A percentile compares a stretch with the other conserved stretches of the same genome.
These are phyloP conservation scores for Platygyra sinensis DNA, from an alignment of 64 coral and sea anemone species.

Conservation along the genomic window DNA sequence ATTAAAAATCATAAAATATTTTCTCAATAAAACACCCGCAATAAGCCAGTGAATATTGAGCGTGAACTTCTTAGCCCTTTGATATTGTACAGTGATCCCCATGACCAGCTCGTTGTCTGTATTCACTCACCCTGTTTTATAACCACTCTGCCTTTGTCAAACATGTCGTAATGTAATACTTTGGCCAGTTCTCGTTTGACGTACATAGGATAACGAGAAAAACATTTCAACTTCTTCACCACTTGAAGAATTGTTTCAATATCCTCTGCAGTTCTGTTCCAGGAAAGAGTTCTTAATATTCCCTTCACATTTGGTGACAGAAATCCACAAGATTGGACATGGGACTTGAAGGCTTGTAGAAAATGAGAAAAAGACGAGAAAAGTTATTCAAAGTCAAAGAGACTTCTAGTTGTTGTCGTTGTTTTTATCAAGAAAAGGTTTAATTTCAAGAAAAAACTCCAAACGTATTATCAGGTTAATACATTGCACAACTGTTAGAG, in stretches of 20 bases:
- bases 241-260: slow-evolving; percentile 81
- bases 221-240: slow-evolving; percentile 92
- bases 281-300: slow-evolving; percentile 61
- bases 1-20: too few relatives aligned
- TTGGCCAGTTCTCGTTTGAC: slow-evolving; percentile 91
- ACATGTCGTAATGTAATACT: slow-evolving; percentile 84
- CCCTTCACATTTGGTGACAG: slow-evolving; percentile 61
- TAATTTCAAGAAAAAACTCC: too few relatives aligned
- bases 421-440: too few relatives aligned
- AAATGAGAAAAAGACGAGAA: neutral
- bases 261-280: slow-evolving; percentile 76
- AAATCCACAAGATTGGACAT: slow-evolving; percentile 84
- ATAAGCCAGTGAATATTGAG: too few relatives aligned
- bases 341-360: slow-evolving; percentile 68
- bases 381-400: neutral
- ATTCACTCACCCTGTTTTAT: slow-evolving; percentile 85
- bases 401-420: too few relatives aligned
- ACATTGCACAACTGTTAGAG: too few relatives aligned
- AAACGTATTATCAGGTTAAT: too few relatives aligned
- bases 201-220: slow-evolving; percentile 87
- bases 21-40: too few relatives aligned
- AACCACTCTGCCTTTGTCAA: slow-evolving; percentile 74
- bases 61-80: too few relatives aligned
- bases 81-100: too few relatives aligned
- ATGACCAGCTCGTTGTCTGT: too few relatives aligned